Evolutionary conservation across 2,113 vertebrate species (phyloP), one percentile per base, ranked within the genome.

Genomic region (Procapra przewalskii): DNA sequence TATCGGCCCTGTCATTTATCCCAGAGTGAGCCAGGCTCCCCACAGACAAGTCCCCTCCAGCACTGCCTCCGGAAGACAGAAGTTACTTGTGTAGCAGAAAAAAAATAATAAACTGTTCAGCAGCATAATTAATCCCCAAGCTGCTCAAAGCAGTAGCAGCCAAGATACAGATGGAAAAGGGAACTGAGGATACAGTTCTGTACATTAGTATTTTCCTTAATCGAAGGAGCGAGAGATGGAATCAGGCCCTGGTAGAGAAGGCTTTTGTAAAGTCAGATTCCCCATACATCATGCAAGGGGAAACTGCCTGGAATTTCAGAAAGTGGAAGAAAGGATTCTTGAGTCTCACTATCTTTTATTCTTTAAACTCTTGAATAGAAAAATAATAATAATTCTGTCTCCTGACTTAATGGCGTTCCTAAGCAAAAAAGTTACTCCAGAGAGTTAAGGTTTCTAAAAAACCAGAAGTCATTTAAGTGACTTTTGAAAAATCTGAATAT

Each of bases 151-250:
- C 40, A 5, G 3, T 2, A 6, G 27, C 54, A 40, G 33, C 54
- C 55, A 25, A 50, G 14, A 21, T 31, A 25, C 48, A 83, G 27
- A 25, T 1, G 14, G 45, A 31, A 3, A 33, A 45, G 48, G 6
- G 7, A 50, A n/a, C 27, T 6, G 3, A 3, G 36, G 19, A n/a
- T 43, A 17, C 29, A 25, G 0, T 8, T 14, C 14, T 3, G 19
- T 23, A 15, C 7, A 1, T 45, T 9, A 31, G 3, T 17, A 27
- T 59, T 45, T 48, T 48, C 31, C 75, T 29, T 7, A 33, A n/a
- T 14, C 33, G 9, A 5, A 27, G 52, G 25, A 59, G 17, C 3
- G 11, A 48, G 31, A 36, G 60, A 43, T 1, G 1, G 84, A 25
- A 6, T 4, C 27, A 33, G 50, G 48, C 11, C 13, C 43, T 48